phyloP scores from a whole-genome alignment of 2,113 vertebrate species.

The Percina caprodes region DNA sequence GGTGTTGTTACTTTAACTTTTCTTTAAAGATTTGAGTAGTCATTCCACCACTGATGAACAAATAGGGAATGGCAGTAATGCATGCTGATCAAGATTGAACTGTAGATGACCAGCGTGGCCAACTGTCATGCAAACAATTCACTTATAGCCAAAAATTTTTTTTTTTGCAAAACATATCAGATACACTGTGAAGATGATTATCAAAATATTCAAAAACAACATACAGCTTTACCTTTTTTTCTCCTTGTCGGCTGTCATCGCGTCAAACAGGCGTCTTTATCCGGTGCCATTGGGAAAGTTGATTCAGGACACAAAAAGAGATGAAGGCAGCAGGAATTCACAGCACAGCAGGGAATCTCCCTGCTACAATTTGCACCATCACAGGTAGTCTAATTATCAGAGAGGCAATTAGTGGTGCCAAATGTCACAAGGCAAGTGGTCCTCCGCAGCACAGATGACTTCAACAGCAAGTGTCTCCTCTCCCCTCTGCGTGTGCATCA shows the following conservation, averaged over 20 bases:
- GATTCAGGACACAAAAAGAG: conserved; percentile 5
- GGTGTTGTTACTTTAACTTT: background rate
- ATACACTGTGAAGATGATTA: background rate
- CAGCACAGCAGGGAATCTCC: conserved; percentile 23
- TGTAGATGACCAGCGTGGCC: background rate
- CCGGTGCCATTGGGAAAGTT: conserved; percentile 21
- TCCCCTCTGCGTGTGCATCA: conserved; percentile 51
- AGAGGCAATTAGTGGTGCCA: conserved; percentile 44
- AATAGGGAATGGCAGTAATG: background rate
- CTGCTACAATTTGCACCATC: conserved; percentile 44
- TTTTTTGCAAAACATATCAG: background rate
- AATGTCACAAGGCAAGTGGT: conserved; percentile 44
- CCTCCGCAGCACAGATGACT: conserved; percentile 48
- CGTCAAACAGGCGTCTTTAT: conserved; percentile 30
- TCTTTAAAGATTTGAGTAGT: background rate
- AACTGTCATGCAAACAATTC: background rate
- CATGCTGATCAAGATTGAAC: background rate
- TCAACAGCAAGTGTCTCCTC: conserved; percentile 34
- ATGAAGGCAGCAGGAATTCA: conserved; percentile 37
- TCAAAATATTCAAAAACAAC: background rate
- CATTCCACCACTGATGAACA: background rate
- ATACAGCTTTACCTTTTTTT: conserved; percentile 69
- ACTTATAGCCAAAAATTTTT: background rate
- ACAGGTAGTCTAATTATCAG: conserved; percentile 50
- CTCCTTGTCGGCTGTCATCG: conserved; percentile 76